Percentiles rank a stretch among this genome's conserved stretches.
These are phyloP conservation scores for Gnatocerus cornutus DNA, from an alignment of 2,888 invertebrate species.

Conservation along the genomic window DNA sequence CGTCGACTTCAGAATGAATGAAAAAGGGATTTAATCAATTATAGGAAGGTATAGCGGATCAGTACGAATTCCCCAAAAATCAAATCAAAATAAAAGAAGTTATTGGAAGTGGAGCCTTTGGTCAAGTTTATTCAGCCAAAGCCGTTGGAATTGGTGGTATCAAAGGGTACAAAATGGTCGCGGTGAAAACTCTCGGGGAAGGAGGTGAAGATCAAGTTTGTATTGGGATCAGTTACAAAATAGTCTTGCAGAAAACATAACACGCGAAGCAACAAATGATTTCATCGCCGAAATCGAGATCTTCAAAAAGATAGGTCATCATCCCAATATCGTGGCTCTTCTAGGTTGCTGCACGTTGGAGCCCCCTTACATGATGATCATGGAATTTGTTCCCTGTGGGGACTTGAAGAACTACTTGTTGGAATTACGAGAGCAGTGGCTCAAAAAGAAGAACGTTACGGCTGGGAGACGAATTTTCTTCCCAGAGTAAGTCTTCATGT, in stretches of 20 bases:
- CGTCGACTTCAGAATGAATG: not conserved
- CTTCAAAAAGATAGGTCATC: constrained; percentile 86
- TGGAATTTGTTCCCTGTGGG: constrained; percentile 87
- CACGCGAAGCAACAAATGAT: constrained; percentile 75
- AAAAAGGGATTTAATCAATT: too few species aligned
- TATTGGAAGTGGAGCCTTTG: constrained; percentile 86
- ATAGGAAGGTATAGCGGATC: constrained; percentile 57
- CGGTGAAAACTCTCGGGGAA: constrained; percentile 85
- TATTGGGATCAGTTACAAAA: too few species aligned
- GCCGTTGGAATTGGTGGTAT: constrained; percentile 73
- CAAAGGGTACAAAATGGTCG: constrained; percentile 76
- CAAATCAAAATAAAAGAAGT: constrained; percentile 64
- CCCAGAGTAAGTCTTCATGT: constrained; percentile 56
- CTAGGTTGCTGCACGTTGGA: constrained; percentile 83
- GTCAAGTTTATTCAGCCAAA: constrained; percentile 80
- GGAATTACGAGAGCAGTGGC: constrained; percentile 69
- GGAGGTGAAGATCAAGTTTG: constrained; percentile 54
- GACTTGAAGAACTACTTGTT: constrained; percentile 80
- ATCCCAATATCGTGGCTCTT: constrained; percentile 83
- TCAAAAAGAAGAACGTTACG: constrained; percentile 46
- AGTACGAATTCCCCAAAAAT: constrained; percentile 64
- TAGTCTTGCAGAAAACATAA: constrained; percentile 15
- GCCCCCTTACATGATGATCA: constrained; percentile 81
- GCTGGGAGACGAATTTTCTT: constrained; percentile 51
- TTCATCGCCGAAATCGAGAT: constrained; percentile 85